Base-by-base conservation (phyloP, 1,140 invertebrate species). In the Platyscapa corneri region DNA sequence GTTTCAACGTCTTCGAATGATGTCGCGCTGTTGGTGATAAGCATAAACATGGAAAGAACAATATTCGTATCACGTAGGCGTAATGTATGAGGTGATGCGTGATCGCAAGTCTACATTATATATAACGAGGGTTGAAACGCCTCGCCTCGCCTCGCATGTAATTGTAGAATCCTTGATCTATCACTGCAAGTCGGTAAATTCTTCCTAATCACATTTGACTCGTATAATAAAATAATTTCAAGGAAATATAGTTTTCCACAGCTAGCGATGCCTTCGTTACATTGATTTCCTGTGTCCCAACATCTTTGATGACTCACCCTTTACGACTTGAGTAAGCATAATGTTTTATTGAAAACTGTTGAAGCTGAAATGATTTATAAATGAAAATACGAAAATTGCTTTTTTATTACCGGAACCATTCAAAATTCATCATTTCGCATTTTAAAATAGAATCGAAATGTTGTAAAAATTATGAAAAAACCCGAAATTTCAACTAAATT, bases 61-160 rank as follows among this genome's bases (percentile, higher is more conserved):
- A 84, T 84, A 84, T 84, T 77, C 46, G 42, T 67, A 60, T 76
- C 82, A 42, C 60, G 74, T 77, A 42, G 56, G 56, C 6, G 82
- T 83, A 42, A 74, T 74, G 37, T 74, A 74, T 23, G 6, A 42
- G 37, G 37, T 23, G 30, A 34, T 18, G 30, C 12, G 14, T 34
- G 37, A 74, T 74, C 70, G 70, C 70, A 39, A 42, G 37, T 74
- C 39, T 14, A 39, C 23, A 5, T 74, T 27, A 42, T 74, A 39
- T 74, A 74, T 42, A 74, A 42, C 37, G 37, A 74, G 70, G 70
- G 23, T 74, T n/a, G 70, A 42, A 39, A 12, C 14, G 20, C 20
- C 42, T 5, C 5, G 42, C 42, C 7, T 74, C 30, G 70, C 1
- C 70, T 42, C 70, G 37, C 7, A n/a, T 2, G 23, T 20, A 10